Conservation (phyloP, 53 echinoderm and acorn worm species). For the Arbacia lixula region DNA sequence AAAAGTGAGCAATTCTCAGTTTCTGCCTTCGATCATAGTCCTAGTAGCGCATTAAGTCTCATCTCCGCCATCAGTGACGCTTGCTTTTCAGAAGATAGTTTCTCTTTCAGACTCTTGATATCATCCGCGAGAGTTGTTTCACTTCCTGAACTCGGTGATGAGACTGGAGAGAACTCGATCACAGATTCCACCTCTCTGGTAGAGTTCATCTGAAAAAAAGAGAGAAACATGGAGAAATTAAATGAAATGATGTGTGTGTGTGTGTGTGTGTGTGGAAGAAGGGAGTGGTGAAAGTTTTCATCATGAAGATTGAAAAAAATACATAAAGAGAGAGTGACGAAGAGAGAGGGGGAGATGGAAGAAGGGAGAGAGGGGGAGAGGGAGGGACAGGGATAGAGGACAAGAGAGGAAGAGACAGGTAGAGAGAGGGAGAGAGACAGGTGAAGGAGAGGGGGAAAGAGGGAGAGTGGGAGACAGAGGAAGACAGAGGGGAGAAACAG, state of each 20-base stretch:
- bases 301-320: too few relatives aligned
- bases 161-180: not conserved
- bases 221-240: too few relatives aligned
- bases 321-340: too few relatives aligned
- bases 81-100: slow-evolving; percentile 44
- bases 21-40: not conserved
- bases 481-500: not conserved
- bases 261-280: too few relatives aligned
- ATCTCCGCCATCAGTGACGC: slow-evolving; percentile 24
- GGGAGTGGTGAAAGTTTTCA: too few relatives aligned
- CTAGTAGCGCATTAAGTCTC: slow-evolving; percentile 35
- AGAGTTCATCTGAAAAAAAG: too few relatives aligned
- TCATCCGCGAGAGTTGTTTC: slow-evolving; percentile 7
- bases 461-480: not conserved
- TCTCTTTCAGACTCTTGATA: slow-evolving; percentile 40
- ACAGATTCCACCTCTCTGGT: not conserved
- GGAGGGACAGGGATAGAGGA: not conserved
- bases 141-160: too few relatives aligned
- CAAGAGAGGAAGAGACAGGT: not conserved
- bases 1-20: too few relatives aligned
- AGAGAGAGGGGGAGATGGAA: not conserved
- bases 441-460: not conserved
- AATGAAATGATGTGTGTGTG: too few relatives aligned
- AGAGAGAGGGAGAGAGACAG: not conserved
- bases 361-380: not conserved